A percentile compares a stretch with the other conserved stretches of the same genome.
Evolutionary conservation across 2,113 vertebrate genomes (phyloP).

Genomic region (Apodemus speciosus): DNA sequence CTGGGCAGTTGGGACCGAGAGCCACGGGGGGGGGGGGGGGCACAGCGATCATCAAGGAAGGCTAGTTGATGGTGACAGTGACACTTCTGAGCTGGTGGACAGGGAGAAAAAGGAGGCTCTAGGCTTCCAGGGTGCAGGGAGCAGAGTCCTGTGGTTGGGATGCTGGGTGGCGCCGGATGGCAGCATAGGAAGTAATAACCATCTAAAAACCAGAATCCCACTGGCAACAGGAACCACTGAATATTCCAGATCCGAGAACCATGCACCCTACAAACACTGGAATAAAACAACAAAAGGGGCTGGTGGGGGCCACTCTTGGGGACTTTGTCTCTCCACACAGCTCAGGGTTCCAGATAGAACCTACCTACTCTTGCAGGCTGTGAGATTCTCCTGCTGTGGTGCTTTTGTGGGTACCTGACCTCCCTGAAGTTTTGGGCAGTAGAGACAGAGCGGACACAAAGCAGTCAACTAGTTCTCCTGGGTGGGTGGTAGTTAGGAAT

Average conservation of each 20-base stretch:
- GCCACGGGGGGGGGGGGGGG: not conserved
- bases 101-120: not conserved
- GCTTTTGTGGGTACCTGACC: not conserved
- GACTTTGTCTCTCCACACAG: not conserved
- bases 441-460: not conserved
- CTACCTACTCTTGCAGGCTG: not conserved
- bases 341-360: not conserved
- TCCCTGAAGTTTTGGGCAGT: not conserved
- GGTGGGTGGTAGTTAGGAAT: not conserved
- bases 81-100: not conserved
- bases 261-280: not conserved
- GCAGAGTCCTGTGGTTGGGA: not conserved
- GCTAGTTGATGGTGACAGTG: not conserved
- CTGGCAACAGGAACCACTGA: not conserved
- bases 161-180: not conserved
- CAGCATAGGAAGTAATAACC: constrained; percentile 26
- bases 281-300: not conserved
- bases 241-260: not conserved
- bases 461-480: not conserved
- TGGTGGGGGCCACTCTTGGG: not conserved
- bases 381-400: rapidly evolving
- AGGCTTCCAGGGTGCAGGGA: not conserved
- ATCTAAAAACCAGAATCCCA: not conserved
- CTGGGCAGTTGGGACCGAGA: rapidly evolving
- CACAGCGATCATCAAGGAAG: not conserved